These are phyloP conservation scores for Morbakka virulenta DNA, from an alignment of 30 jellyfish, hydroid and myxozoan species.

Conservation along the genomic window DNA sequence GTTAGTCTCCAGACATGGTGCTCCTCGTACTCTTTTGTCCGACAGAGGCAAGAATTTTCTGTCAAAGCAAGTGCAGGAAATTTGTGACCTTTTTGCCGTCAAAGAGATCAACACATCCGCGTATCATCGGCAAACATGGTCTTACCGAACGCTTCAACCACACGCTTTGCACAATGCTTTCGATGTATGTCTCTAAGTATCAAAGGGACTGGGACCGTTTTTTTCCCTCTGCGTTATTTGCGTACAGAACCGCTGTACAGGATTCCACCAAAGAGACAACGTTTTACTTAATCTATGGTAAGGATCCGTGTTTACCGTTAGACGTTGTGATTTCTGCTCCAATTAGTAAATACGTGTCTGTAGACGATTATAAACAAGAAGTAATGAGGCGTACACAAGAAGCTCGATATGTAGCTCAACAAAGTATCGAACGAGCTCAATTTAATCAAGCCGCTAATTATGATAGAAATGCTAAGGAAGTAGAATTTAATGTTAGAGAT, in stretches of 20 bases:
- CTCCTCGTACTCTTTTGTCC: conserved; percentile 39
- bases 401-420: conserved; percentile 49
- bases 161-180: conserved; percentile 33
- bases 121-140: conserved; percentile 65
- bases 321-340: conserved; percentile 57
- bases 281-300: conserved; percentile 48
- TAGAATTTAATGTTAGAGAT: conserved; percentile 45
- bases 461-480: conserved; percentile 4
- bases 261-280: conserved; percentile 69
- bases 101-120: conserved; percentile 39
- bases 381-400: conserved; percentile 21
- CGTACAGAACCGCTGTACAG: conserved; percentile 20
- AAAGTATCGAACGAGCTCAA: conserved; percentile 37
- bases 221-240: conserved; percentile 28
- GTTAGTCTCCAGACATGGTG: conserved; percentile 41
- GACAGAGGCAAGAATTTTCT: conserved; percentile 56
- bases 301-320: conserved; percentile 60
- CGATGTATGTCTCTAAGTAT: conserved; percentile 29
- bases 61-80: conserved; percentile 32
- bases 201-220: conserved; percentile 67
- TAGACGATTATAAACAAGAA: conserved; percentile 32
- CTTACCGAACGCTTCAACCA: conserved; percentile 40
- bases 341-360: conserved; percentile 37
- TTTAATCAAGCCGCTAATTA: conserved; percentile 3
- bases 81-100: conserved; percentile 36